Evolutionary conservation across 2,888 invertebrate genomes (phyloP), one percentile per base, ranked within the genome.

Genomic region (Drosophila hawaiiensis): DNA sequence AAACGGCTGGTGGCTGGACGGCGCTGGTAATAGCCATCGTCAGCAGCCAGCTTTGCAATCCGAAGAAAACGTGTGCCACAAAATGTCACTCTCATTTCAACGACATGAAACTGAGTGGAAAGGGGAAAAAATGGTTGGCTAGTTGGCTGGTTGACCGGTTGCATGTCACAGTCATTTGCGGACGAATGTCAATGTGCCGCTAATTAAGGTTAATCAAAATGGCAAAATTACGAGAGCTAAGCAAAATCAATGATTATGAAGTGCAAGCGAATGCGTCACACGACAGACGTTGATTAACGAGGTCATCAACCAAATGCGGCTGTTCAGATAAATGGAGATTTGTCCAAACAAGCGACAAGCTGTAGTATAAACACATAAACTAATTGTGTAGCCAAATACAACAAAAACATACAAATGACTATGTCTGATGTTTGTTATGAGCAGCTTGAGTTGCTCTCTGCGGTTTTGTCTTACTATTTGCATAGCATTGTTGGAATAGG

Each of bases 201-300:
- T 87, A 90, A 87, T 87, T 87, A 87, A 89, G 89, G 87, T 86
- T 87, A 87, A 89, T 87, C 84, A 89, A 87, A 87, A 90, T 75
- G 74, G 75, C 80, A 81, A 83, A 41, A 70, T 37, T 56, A 47
- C 12, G 53, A 60, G 25, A 56, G 39, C 49, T 37, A 55, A 75
- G 33, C 47, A 33, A 75, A 89, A 70, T 70, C 58, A 77, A 79
- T 75, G 72, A 59, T 62, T 65, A 73, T 73, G 71, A 67, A 73
- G 39, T 61, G 70, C 71, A 84, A 53, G 70, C 67, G 56, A 47
- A 60, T 80, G 76, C 59, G 65, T 61, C 65, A 68, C 55, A 53
- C 65, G 65, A 49, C 37, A 50, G 67, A 61, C 70, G 63, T 54
- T 75, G 78, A 87, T 89, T 82, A 87, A 82, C 80, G 88, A 84